Percentiles rank a stretch among this genome's conserved stretches.
Conservation (phyloP, 2,888 invertebrate genomes). For the Syrista parreyssii region DNA sequence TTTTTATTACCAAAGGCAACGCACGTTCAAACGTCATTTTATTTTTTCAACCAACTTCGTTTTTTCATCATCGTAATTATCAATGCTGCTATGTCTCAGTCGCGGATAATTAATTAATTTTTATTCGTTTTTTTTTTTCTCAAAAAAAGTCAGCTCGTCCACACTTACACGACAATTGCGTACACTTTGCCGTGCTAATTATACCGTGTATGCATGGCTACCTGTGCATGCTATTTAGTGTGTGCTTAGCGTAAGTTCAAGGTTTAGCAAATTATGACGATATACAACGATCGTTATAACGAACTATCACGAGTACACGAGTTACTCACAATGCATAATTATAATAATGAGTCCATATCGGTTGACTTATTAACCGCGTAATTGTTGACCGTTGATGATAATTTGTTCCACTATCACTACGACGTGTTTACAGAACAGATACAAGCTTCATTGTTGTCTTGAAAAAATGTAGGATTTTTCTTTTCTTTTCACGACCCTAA, state of each 20-base stretch:
- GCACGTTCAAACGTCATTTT: no score
- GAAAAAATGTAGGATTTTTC: slow-evolving; percentile 18
- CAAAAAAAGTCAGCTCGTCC: not conserved
- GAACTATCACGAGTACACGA: not conserved
- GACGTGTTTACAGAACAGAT: not conserved
- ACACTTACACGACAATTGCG: not conserved
- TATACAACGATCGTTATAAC: not conserved
- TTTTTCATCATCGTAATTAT: not conserved
- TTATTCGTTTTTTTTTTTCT: not conserved
- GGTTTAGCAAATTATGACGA: not conserved
- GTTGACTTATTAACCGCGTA: not conserved
- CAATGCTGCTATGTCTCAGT: not conserved
- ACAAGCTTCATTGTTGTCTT: not conserved
- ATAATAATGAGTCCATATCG: not conserved
- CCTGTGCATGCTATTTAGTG: not conserved
- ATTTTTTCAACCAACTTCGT: not conserved
- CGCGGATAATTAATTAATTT: not conserved
- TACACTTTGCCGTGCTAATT: not conserved
- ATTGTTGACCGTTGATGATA: not conserved
- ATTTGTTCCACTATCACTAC: not conserved
- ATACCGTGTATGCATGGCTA: not conserved
- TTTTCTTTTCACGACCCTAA: not conserved
- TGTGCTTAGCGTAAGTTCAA: not conserved
- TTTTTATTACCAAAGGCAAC: no score
- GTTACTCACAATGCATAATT: not conserved